Percentiles rank a stretch among this genome's conserved stretches.
phyloP scores from a whole-genome alignment of 2,888 invertebrate species.

The Prostheceraeus crozeri region DNA sequence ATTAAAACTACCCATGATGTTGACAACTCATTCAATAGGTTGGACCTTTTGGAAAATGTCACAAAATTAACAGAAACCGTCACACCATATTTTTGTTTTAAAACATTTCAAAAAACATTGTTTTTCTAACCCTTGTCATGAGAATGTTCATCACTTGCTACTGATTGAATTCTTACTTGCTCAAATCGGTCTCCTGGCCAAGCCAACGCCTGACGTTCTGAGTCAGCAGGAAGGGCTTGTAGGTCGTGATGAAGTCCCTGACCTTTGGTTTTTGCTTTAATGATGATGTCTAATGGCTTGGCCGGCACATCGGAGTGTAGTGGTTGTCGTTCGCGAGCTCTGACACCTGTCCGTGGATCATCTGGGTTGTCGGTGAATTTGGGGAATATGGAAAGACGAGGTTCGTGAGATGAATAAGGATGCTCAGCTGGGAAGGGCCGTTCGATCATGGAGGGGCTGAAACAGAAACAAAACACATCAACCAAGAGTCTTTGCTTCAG shows the following conservation, averaged over 20 bases:
- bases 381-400: constrained; percentile 49
- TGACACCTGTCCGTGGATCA: constrained; percentile 49
- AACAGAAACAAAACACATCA: constrained; percentile 1
- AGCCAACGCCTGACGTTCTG: neutral
- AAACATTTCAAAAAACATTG: too few species aligned
- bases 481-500: too few species aligned
- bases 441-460: constrained; percentile 48
- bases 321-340: constrained; percentile 45
- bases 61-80: too few species aligned
- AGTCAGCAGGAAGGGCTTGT: neutral
- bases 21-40: too few species aligned
- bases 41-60: too few species aligned
- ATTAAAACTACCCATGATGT: too few species aligned
- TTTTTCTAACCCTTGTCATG: too few species aligned
- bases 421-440: constrained; percentile 53
- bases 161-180: too few species aligned
- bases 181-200: constrained; percentile 8
- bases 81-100: too few species aligned
- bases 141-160: too few species aligned
- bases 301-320: constrained; percentile 51
- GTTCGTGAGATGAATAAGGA: constrained; percentile 51
- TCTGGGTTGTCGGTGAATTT: constrained; percentile 48
- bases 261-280: constrained; percentile 52
- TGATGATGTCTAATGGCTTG: constrained; percentile 46
- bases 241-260: neutral